Conservation (phyloP, 2,113 vertebrate species). For the Rhinoptilus africanus region DNA sequence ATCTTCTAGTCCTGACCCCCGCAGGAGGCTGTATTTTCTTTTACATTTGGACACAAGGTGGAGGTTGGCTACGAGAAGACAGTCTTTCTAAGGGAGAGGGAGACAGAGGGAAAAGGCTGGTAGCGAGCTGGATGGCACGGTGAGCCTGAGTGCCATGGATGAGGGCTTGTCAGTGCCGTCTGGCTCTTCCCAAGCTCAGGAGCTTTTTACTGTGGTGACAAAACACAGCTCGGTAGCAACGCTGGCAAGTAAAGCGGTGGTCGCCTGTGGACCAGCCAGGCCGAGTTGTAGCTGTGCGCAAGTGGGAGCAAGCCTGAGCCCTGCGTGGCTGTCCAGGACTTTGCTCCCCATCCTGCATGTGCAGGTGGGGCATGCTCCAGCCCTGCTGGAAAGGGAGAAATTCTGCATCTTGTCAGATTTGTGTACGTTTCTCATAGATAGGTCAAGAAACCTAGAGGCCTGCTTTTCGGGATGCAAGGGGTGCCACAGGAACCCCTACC, state of each 20-base stretch:
- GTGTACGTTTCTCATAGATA: neutral
- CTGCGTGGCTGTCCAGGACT: neutral
- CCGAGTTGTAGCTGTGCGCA: neutral
- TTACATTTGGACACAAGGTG: neutral
- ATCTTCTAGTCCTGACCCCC: neutral
- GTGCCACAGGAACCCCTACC: neutral
- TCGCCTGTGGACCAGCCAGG: neutral
- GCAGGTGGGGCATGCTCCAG: rapidly evolving
- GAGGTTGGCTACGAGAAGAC: neutral
- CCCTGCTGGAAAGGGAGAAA: neutral
- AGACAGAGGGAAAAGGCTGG: neutral
- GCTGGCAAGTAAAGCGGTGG: neutral
- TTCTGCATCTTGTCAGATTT: neutral
- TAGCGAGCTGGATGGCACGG: rapidly evolving
- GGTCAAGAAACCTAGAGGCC: neutral
- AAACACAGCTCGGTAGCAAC: neutral
- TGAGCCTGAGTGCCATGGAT: neutral
- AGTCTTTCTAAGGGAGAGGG: neutral
- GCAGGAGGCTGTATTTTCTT: neutral
- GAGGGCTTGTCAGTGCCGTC: neutral
- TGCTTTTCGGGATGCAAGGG: neutral
- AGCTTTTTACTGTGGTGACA: neutral
- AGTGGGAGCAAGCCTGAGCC: neutral
- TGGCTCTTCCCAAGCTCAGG: neutral
- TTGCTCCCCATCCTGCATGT: neutral